Percentiles rank a stretch among this genome's conserved stretches.
These are phyloP conservation scores for Cydia fagiglandana DNA, from an alignment of 1,140 invertebrate species.

Conservation along the genomic window DNA sequence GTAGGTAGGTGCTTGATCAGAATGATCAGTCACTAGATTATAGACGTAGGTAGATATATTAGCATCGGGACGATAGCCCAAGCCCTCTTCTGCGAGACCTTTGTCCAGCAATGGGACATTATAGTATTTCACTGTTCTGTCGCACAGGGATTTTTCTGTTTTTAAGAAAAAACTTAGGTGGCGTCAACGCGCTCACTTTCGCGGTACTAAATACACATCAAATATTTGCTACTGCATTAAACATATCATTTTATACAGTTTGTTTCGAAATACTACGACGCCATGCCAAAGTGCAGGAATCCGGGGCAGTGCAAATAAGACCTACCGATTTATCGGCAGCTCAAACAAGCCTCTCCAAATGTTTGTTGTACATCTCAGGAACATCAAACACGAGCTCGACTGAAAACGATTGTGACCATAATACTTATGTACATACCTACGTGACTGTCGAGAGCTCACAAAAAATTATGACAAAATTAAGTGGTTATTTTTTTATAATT, in stretches of 20 bases:
- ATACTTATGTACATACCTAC: no score
- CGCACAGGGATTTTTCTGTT: no score
- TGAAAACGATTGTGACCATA: neutral
- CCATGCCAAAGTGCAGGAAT: conserved; percentile 53
- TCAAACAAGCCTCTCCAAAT: conserved; percentile 39
- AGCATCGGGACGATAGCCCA: no score
- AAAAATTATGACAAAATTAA: no score
- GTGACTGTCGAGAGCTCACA: no score
- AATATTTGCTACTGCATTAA: conserved; percentile 61
- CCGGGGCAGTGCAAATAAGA: conserved; percentile 53
- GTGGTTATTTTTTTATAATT: no score
- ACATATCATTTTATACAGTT: conserved; percentile 56
- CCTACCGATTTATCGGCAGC: conserved; percentile 71
- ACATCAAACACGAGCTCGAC: neutral
- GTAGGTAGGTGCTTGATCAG: no score
- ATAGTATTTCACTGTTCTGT: no score
- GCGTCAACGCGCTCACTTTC: conserved; percentile 6
- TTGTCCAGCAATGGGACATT: no score
- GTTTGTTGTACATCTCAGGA: conserved; percentile 39
- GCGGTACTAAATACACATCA: neutral
- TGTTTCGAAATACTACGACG: conserved; percentile 59
- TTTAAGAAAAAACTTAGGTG: conserved; percentile 11
- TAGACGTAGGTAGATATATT: no score
- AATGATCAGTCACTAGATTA: no score
- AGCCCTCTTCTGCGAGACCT: no score